Conservation (phyloP, 2,113 vertebrate species). For the Fulica atra region DNA sequence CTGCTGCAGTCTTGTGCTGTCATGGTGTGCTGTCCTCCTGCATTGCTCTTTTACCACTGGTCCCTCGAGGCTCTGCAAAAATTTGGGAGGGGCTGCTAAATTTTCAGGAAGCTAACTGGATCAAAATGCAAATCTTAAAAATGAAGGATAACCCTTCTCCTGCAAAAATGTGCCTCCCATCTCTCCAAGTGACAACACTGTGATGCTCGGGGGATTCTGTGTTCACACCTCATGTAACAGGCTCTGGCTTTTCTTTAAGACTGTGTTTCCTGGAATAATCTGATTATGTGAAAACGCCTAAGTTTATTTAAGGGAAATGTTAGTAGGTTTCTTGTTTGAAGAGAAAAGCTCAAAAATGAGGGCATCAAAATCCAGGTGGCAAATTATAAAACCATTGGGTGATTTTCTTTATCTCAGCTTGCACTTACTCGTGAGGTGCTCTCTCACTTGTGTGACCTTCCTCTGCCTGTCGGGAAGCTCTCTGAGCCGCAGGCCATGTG, state of each 20-base stretch:
- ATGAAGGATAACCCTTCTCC: not conserved
- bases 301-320: slow-evolving; percentile 2
- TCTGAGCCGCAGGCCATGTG: not conserved
- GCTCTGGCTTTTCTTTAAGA: not conserved
- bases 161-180: not conserved
- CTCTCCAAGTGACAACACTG: not conserved
- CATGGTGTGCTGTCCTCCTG: not conserved
- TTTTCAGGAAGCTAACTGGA: not conserved
- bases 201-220: not conserved
- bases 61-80: not conserved
- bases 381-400: not conserved
- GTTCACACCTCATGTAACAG: not conserved
- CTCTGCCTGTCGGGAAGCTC: not conserved
- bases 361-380: not conserved
- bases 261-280: not conserved
- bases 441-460: not conserved
- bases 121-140: not conserved
- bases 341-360: not conserved
- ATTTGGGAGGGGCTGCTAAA: not conserved
- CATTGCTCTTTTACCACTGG: not conserved
- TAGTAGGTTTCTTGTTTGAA: not conserved
- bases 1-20: not conserved
- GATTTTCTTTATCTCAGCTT: not conserved
- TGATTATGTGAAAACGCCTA: not conserved
- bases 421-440: not conserved